These are phyloP conservation scores for Rhadina sibilatrix DNA, from an alignment of 2,113 vertebrate species.

Conservation along the genomic window DNA sequence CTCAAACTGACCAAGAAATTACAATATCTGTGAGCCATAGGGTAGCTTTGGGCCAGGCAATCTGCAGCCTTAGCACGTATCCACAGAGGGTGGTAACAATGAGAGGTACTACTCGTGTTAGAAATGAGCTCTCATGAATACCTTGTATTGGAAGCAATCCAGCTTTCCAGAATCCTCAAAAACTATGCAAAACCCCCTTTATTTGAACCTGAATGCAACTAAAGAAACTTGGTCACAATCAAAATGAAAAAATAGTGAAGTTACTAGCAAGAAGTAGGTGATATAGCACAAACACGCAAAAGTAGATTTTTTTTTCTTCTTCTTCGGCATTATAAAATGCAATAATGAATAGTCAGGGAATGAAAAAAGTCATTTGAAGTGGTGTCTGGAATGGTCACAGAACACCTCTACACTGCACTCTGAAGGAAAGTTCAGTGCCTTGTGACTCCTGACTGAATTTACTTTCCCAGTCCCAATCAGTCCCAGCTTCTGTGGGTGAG, in stretches of 20 bases:
- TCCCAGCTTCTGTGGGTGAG: background rate
- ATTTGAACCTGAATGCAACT: background rate
- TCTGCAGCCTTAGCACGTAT: background rate
- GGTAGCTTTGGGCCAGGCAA: background rate
- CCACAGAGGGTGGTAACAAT: background rate
- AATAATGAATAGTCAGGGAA: background rate
- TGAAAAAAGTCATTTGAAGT: background rate
- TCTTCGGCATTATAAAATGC: background rate
- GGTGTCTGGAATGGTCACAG: background rate
- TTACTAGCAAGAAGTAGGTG: background rate
- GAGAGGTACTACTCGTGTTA: fast-evolving
- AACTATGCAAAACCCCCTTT: background rate
- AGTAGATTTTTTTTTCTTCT: background rate
- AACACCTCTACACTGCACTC: background rate
- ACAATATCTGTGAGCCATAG: background rate
- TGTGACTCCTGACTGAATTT: background rate
- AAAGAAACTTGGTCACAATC: background rate
- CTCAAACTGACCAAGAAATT: background rate
- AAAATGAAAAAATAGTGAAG: background rate
- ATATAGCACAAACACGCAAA: background rate
- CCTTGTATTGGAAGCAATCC: background rate
- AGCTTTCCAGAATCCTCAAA: background rate
- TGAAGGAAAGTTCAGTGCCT: background rate
- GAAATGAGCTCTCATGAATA: background rate
- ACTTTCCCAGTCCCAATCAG: background rate